Evolutionary conservation across 53 echinoderm and acorn worm genomes (phyloP).

Genomic region (Holothuria scabra): DNA sequence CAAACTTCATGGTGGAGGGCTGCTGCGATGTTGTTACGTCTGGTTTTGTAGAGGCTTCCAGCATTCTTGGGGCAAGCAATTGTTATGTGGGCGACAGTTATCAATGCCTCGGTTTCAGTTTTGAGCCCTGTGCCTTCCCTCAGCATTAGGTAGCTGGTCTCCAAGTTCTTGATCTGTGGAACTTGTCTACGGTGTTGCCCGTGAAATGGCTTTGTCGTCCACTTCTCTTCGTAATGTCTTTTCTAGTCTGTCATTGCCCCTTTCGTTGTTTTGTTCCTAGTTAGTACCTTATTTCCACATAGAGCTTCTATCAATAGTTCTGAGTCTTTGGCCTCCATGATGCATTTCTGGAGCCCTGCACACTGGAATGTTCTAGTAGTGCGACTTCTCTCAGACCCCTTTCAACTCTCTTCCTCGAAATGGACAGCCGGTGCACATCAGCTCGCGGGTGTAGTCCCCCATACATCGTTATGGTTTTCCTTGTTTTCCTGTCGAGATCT

Average conservation of each 20-base stretch:
- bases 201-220: too few species aligned
- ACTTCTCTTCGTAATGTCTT: too few species aligned
- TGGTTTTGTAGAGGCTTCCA: too few species aligned
- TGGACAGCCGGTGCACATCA: background rate
- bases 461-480: background rate
- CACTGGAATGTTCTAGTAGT: background rate
- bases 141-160: too few species aligned
- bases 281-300: background rate
- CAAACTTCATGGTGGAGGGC: too few species aligned
- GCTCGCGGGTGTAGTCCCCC: background rate
- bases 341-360: background rate
- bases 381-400: conserved; percentile 3
- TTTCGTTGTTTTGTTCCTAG: background rate
- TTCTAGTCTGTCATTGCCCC: background rate
- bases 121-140: too few species aligned
- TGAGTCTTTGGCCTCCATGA: background rate
- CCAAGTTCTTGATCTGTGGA: too few species aligned
- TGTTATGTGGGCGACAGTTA: too few species aligned
- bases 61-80: too few species aligned
- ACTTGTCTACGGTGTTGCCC: too few species aligned
- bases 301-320: background rate
- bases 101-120: too few species aligned
- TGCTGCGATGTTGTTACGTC: too few species aligned
- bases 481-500: background rate
- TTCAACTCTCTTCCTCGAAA: background rate